phyloP scores from a whole-genome alignment of 2,113 vertebrate genomes.

The Sorex araneus region DNA sequence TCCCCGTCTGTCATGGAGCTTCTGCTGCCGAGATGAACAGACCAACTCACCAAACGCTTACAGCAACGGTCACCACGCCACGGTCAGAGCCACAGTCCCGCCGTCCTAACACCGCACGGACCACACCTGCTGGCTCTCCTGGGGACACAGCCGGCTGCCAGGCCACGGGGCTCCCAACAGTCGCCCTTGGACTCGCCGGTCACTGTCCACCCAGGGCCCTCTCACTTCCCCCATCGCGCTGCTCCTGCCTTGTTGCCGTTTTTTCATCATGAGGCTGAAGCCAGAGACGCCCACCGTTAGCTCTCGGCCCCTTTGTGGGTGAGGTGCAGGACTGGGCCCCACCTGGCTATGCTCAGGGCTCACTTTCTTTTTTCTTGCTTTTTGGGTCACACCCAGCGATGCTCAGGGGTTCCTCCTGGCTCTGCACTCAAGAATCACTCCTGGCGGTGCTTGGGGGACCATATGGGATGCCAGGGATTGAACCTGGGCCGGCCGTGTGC shows the following conservation, averaged over 20 bases:
- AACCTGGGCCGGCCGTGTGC: no score
- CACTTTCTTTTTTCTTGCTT: no score
- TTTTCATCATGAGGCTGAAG: background rate
- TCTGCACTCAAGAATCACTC: no score
- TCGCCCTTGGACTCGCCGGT: background rate
- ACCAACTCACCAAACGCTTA: background rate
- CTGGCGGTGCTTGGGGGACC: no score
- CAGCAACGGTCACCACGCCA: background rate
- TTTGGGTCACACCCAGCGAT: no score
- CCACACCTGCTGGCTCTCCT: background rate
- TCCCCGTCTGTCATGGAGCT: background rate
- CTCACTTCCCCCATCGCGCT: background rate
- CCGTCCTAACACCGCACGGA: background rate
- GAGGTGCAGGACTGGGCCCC: no score
- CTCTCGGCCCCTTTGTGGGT: background rate
- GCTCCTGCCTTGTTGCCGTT: slow-evolving; percentile 46
- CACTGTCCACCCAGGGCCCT: background rate
- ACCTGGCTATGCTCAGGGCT: no score
- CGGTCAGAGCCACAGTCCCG: background rate
- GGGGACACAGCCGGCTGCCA: background rate
- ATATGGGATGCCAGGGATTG: no score
- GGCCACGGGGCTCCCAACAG: background rate
- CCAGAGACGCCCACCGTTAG: no score
- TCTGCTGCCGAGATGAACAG: slow-evolving; percentile 9
- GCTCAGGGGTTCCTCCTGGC: no score